Evolutionary conservation across 2,113 vertebrate species (phyloP), one percentile per base, ranked within the genome.

Genomic region (Chloropsis cyanopogon): DNA sequence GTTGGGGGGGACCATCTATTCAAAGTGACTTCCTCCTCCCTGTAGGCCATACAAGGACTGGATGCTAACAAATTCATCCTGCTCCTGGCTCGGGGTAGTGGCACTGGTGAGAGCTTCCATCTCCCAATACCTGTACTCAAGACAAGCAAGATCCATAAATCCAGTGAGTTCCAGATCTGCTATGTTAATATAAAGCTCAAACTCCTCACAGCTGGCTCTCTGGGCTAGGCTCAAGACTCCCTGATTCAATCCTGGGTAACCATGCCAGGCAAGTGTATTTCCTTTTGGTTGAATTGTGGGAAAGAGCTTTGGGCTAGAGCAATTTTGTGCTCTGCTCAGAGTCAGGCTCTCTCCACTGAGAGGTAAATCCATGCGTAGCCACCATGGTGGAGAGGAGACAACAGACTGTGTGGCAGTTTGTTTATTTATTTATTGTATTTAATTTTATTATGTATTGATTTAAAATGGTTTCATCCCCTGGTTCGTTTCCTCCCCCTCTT

Each of bases 61-160:
- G 63, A 68, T 59, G 59, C 22, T 81, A 75, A 73, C 28, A 88
- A 47, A 72, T 16, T 73, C 5, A 2, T 29, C 22, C 60, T 39
- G 44, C 39, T 60, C 25, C 28, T 82, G 50, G 19, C 75, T 87
- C 6, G 1, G 31, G 2, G 17, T 16, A 83, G 26, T 19, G 14
- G 8, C 23, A 50, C 4, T 4, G 47, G 25, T 41, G 39, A 83
- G 70, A 70, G 31, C 12, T 77, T 83, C 39, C 52, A 24, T 52
- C 24, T 91, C 66, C 29, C 28, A n/a, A 3, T n/a, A 12, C 1
- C 0, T 12, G 14, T 7, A 33, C 3, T 35, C 26, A 57, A 14
- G 23, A 28, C 13, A 59, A 59, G 42, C 8, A 80, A 28, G 18
- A 44, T 16, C 22, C 52, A 54, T 37, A 85, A 73, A 41, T 8